Evolutionary conservation across 2,888 invertebrate species (phyloP).

Genomic region (Caenorhabditis imperialis): DNA sequence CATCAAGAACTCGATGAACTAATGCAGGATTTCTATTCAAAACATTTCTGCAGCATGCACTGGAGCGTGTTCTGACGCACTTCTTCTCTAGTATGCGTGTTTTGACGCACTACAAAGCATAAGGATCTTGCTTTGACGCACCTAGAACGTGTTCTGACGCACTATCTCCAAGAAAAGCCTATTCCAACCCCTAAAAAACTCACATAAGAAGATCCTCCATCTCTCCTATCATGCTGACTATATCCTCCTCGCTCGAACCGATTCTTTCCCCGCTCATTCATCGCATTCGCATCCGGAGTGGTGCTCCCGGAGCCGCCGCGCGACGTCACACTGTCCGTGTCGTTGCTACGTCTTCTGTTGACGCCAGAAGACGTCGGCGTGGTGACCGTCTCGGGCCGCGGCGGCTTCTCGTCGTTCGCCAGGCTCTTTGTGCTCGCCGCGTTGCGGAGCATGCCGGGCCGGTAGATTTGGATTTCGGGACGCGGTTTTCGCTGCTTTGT

Average conservation of each 20-base stretch:
- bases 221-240: neutral
- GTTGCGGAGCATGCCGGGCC: constrained; percentile 48
- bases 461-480: constrained; percentile 53
- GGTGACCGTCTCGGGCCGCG: constrained; percentile 27
- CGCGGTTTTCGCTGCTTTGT: constrained; percentile 26
- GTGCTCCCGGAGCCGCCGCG: constrained; percentile 64
- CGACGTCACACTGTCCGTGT: constrained; percentile 60
- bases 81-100: no score
- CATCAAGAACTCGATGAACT: no score
- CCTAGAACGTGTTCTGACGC: no score
- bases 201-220: constrained; percentile 30
- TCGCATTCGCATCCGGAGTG: constrained; percentile 64
- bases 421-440: constrained; percentile 37
- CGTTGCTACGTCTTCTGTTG: constrained; percentile 52
- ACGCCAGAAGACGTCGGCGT: neutral
- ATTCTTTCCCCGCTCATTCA: constrained; percentile 44
- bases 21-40: no score
- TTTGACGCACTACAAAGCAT: no score
- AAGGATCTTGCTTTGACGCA: no score
- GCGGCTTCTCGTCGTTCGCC: constrained; percentile 33
- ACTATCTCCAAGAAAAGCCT: no score
- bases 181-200: no score
- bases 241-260: constrained; percentile 12
- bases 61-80: no score
- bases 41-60: no score